Percentiles rank a stretch among this genome's conserved stretches.
Conservation (phyloP, 2,888 invertebrate species). For the Lampropteryx suffumata region DNA sequence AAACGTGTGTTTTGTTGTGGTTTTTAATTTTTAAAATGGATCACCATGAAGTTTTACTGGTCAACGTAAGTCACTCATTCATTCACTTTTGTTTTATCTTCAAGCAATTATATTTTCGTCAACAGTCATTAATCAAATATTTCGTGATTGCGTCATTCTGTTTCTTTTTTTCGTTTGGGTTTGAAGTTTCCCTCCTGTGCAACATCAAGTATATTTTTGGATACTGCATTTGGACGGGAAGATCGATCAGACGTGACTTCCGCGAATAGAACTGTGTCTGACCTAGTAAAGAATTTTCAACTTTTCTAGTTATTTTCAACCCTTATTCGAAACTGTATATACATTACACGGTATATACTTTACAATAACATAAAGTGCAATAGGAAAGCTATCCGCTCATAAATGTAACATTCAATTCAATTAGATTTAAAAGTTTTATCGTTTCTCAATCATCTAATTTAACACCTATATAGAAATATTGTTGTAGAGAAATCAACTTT, state of each 20-base stretch:
- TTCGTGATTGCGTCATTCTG: neutral
- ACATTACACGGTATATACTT: no score
- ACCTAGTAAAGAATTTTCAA: conserved; percentile 35
- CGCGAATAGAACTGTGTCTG: conserved; percentile 24
- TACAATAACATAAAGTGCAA: no score
- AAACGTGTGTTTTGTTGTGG: conserved; percentile 28
- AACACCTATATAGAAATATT: neutral
- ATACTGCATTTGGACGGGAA: conserved; percentile 52
- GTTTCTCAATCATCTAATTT: no score
- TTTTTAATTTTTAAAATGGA: conserved; percentile 25
- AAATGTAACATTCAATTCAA: no score
- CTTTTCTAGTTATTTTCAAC: conserved; percentile 20
- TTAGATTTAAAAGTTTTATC: no score
- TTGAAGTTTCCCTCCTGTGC: conserved; percentile 15
- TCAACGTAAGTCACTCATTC: conserved; percentile 15
- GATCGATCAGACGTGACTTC: conserved; percentile 50
- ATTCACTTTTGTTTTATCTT: neutral
- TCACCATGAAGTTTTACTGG: conserved; percentile 18
- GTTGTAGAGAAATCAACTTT: conserved; percentile 49
- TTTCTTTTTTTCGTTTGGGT: neutral
- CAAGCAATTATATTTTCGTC: no score
- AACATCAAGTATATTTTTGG: conserved; percentile 43
- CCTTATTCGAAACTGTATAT: no score
- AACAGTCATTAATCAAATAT: no score
- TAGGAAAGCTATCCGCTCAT: no score